Evolutionary conservation across 1,140 invertebrate species (phyloP).

Genomic region (Pantala flavescens): DNA sequence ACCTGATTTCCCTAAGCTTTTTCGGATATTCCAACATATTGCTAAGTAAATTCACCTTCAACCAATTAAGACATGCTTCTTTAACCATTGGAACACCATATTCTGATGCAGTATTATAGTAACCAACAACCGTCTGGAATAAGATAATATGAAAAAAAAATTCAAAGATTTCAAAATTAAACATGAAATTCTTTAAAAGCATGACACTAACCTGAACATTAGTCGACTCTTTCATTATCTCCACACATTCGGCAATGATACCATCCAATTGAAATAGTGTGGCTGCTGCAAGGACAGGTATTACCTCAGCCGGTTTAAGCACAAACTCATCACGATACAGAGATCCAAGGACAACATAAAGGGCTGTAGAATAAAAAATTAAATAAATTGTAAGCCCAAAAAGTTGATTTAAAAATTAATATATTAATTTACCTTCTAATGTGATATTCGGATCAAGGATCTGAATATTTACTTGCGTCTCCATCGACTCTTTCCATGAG

Average conservation of each 20-base stretch:
- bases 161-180: conserved; percentile 19
- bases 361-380: conserved; percentile 39
- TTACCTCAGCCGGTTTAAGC: conserved; percentile 56
- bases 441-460: conserved; percentile 66
- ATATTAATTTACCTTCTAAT: conserved; percentile 43
- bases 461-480: conserved; percentile 56
- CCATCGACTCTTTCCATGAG: conserved; percentile 61
- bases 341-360: conserved; percentile 63
- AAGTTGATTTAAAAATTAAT: background rate
- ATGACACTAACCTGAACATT: conserved; percentile 40
- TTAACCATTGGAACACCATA: conserved; percentile 56
- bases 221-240: conserved; percentile 66
- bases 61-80: conserved; percentile 53
- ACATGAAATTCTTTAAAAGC: too few relatives aligned
- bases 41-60: conserved; percentile 55
- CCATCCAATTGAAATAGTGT: conserved; percentile 65
- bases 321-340: conserved; percentile 68
- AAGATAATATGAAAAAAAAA: conserved; percentile 16
- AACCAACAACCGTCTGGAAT: conserved; percentile 51
- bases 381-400: conserved; percentile 4
- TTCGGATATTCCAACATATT: conserved; percentile 44
- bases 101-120: conserved; percentile 53
- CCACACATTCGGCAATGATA: conserved; percentile 61
- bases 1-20: conserved; percentile 46
- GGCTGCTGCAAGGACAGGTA: conserved; percentile 63